Evolutionary conservation across 2,888 invertebrate genomes (phyloP).

Genomic region (Drosophila cognata): DNA sequence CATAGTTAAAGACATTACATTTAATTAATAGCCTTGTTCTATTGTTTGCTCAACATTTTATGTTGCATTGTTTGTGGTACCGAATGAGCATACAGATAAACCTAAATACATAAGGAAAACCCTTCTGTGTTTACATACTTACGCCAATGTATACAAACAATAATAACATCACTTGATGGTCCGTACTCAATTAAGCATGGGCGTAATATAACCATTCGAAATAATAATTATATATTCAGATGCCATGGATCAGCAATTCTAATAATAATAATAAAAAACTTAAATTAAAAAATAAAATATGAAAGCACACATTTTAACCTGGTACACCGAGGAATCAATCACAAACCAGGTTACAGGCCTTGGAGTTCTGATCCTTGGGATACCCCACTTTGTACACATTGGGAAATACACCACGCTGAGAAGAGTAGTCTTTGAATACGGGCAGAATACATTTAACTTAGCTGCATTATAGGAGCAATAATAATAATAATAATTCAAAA

Average conservation of each 20-base stretch:
- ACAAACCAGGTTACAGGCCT: background rate
- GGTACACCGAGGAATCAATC: background rate
- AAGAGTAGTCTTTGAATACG: background rate
- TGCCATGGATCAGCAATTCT: background rate
- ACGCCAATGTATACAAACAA: background rate
- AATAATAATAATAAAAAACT: background rate
- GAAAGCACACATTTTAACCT: background rate
- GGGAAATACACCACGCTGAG: no score
- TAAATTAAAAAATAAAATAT: no score
- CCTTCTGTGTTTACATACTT: background rate
- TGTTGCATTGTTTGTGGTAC: background rate
- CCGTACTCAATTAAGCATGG: background rate
- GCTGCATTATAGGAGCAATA: background rate
- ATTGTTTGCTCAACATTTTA: background rate
- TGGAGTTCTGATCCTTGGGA: background rate
- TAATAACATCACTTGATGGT: background rate
- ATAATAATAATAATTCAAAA: background rate
- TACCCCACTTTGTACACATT: background rate
- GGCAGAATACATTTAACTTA: background rate
- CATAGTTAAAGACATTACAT: background rate
- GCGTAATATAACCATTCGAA: background rate
- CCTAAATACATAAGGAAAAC: background rate
- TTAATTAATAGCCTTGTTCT: constrained; percentile 33
- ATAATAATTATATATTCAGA: background rate
- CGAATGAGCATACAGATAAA: background rate